Evolutionary conservation across 2,888 invertebrate species (phyloP), one percentile per base, ranked within the genome.

Genomic region (Protophormia terraenovae): DNA sequence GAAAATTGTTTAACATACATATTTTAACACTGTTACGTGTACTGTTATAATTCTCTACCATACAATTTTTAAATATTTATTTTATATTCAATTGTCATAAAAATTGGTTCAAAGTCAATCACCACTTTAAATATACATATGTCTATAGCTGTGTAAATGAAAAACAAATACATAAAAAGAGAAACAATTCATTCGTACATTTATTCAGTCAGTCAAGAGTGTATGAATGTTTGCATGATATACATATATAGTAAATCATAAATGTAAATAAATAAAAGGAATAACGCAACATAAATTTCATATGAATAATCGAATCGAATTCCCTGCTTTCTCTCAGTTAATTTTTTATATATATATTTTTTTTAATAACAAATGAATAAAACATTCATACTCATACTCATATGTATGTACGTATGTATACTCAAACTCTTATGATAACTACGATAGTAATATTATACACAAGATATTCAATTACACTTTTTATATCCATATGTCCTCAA

Each of bases 51-150:
- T n/a, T n/a, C n/a, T n/a, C n/a, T n/a, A n/a, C n/a, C n/a, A n/a
- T n/a, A n/a, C n/a, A n/a, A n/a, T n/a, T n/a, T n/a, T n/a, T n/a
- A n/a, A n/a, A n/a, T 14, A 27, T 14, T 55, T 58, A 32, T 71
- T 50, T 71, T 24, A 50, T 53, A 22, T 14, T 50, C 32, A 19
- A 50, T 64, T 27, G 29, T 24, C 10, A 38, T 41, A 41, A 14
- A 14, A 66, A 58, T 47, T 50, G 60, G 47, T 67, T 69, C 69
- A 78, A 78, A 47, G 55, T 76, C 66, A 76, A 66, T 76, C 53
- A 73, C 32, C 67, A 71, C 24, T 66, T 45, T 4, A 66, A 41
- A 66, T 41, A 2, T 24, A 10, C 27, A 10, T 72, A 6, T 22
- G 10, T 55, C 3, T 6, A n/a, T n/a, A n/a, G n/a, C 22, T 50